phyloP scores from a whole-genome alignment of 2,888 invertebrate genomes.

The Lochmaea crataegi region DNA sequence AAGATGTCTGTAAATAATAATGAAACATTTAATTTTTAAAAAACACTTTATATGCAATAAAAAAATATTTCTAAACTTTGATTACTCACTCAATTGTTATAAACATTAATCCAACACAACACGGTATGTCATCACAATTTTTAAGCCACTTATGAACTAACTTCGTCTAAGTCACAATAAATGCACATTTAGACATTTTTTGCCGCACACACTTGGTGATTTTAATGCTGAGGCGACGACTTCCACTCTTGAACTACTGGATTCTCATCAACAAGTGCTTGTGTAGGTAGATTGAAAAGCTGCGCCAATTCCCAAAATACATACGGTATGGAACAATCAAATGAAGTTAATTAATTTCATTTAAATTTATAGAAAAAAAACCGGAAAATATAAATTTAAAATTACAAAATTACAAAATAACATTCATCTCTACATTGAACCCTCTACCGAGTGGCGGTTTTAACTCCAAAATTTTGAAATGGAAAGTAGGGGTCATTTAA shows the following conservation, averaged over 20 bases:
- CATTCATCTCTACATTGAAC: too few relatives aligned
- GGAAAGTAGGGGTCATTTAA: too few relatives aligned
- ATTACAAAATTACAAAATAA: too few relatives aligned
- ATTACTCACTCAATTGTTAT: neutral
- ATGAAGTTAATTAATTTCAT: too few relatives aligned
- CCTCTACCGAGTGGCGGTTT: too few relatives aligned
- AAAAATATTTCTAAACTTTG: neutral
- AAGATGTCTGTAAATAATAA: neutral
- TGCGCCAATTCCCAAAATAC: conserved; percentile 7
- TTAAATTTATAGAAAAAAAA: too few relatives aligned
- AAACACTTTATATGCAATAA: neutral
- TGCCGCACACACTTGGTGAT: neutral
- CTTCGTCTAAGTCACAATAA: conserved; percentile 3
- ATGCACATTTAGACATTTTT: conserved; percentile 14
- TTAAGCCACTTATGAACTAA: neutral
- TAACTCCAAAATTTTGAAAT: too few relatives aligned
- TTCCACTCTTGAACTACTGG: conserved; percentile 13
- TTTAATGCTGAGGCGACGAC: conserved; percentile 16
- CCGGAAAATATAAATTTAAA: too few relatives aligned
- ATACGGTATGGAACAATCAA: neutral
- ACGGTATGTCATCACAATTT: neutral
- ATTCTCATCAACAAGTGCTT: conserved; percentile 20
- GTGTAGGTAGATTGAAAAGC: conserved; percentile 22
- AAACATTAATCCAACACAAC: neutral
- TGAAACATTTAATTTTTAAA: neutral